phyloP scores from a whole-genome alignment of 2,888 invertebrate genomes.

The Subacronicta megacephala region DNA sequence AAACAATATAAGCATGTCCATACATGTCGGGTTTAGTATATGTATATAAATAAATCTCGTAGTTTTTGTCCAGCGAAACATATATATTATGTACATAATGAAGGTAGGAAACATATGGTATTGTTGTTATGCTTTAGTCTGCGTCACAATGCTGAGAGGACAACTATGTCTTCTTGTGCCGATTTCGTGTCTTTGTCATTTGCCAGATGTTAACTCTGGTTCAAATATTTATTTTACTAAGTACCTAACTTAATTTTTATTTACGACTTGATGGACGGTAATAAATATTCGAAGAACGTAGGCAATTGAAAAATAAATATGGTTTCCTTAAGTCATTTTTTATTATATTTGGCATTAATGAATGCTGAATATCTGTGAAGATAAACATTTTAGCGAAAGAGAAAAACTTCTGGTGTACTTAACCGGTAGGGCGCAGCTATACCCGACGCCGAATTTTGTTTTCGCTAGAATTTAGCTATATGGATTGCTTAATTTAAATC shows the following conservation, averaged over 20 bases:
- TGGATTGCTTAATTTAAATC: too few relatives aligned
- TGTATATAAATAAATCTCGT: slow-evolving; percentile 33
- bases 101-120: slow-evolving; percentile 24
- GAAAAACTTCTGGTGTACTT: too few relatives aligned
- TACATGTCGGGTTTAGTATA: slow-evolving; percentile 53
- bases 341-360: too few relatives aligned
- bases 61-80: slow-evolving; percentile 32
- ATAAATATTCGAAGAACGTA: too few relatives aligned
- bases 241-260: not conserved
- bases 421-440: too few relatives aligned
- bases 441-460: too few relatives aligned
- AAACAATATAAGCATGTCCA: slow-evolving; percentile 77
- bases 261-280: too few relatives aligned
- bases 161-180: slow-evolving; percentile 24
- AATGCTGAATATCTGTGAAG: too few relatives aligned
- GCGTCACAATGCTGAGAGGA: slow-evolving; percentile 29
- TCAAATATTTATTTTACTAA: slow-evolving; percentile 1
- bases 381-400: too few relatives aligned
- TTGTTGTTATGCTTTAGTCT: slow-evolving; percentile 18
- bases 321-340: too few relatives aligned
- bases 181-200: slow-evolving; percentile 11
- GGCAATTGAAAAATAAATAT: too few relatives aligned
- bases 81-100: slow-evolving; percentile 39
- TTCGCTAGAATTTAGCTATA: too few relatives aligned
- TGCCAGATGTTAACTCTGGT: slow-evolving; percentile 22